Percentiles rank a stretch among this genome's conserved stretches.
Evolutionary conservation across 2,113 vertebrate species (phyloP).

Genomic region (Muntiacus reevesi): DNA sequence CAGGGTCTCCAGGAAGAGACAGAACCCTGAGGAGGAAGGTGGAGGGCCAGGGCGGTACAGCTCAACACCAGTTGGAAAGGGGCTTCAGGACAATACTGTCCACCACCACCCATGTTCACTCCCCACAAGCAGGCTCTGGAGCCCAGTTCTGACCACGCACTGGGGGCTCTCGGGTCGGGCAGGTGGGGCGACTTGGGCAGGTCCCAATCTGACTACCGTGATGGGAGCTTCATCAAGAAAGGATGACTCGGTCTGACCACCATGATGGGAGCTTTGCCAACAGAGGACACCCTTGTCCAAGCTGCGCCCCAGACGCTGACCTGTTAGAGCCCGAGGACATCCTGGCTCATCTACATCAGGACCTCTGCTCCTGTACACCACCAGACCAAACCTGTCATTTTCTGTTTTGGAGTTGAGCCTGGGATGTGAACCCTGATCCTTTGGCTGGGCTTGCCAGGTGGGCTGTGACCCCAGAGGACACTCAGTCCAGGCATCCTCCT

Average conservation of each 20-base stretch:
- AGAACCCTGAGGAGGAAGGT: fast-evolving
- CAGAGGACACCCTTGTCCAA: not conserved
- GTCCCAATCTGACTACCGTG: not conserved
- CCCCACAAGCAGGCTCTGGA: not conserved
- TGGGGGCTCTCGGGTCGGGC: not conserved
- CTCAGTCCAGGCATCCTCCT: fast-evolving
- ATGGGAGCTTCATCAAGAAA: not conserved
- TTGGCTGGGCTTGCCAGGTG: not conserved
- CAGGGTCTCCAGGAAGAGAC: fast-evolving
- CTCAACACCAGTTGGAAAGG: not conserved
- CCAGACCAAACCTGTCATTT: not conserved
- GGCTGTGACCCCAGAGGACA: too few species aligned
- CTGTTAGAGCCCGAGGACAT: not conserved
- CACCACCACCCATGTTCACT: not conserved
- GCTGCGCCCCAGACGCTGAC: not conserved
- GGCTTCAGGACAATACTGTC: not conserved
- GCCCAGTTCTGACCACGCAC: not conserved
- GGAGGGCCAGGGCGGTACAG: not conserved
- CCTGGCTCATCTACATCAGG: not conserved
- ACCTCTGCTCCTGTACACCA: not conserved
- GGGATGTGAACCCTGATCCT: not conserved
- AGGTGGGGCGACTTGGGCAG: not conserved
- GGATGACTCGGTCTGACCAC: not conserved
- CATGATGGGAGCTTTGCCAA: fast-evolving
- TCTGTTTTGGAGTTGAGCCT: not conserved